phyloP scores from a whole-genome alignment of 2,113 vertebrate species.

The Cervus canadensis region DNA sequence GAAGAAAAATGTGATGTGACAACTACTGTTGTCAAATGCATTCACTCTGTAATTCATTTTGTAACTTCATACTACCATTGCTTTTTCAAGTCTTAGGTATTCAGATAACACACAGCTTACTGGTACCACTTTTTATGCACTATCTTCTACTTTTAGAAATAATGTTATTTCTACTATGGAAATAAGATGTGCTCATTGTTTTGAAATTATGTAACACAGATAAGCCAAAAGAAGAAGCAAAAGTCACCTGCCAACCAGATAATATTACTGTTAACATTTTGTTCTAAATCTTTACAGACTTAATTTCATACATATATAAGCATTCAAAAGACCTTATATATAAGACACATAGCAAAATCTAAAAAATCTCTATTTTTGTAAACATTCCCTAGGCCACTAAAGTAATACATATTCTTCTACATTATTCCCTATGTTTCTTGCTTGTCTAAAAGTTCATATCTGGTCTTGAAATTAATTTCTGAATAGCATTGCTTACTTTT shows the following conservation, averaged over 20 bases:
- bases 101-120: neutral
- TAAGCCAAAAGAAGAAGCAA: conserved; percentile 7
- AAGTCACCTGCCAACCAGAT: conserved; percentile 14
- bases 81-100: neutral
- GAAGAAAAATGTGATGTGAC: neutral
- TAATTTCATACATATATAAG: neutral
- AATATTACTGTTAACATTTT: conserved; percentile 13
- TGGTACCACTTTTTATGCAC: neutral
- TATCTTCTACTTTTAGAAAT: conserved; percentile 50
- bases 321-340: neutral
- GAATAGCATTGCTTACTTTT: neutral
- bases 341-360: neutral
- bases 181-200: conserved; percentile 8
- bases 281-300: conserved; percentile 12
- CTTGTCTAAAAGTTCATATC: neutral
- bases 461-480: conserved; percentile 21
- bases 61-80: neutral
- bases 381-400: neutral
- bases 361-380: neutral
- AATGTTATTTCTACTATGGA: conserved; percentile 8
- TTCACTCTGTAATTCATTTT: neutral
- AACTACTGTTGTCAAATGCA: neutral
- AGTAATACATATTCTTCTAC: neutral
- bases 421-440: neutral
- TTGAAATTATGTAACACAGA: neutral